Base-by-base conservation (phyloP, 1,140 invertebrate species). In the Pogonognathellus flavescens region DNA sequence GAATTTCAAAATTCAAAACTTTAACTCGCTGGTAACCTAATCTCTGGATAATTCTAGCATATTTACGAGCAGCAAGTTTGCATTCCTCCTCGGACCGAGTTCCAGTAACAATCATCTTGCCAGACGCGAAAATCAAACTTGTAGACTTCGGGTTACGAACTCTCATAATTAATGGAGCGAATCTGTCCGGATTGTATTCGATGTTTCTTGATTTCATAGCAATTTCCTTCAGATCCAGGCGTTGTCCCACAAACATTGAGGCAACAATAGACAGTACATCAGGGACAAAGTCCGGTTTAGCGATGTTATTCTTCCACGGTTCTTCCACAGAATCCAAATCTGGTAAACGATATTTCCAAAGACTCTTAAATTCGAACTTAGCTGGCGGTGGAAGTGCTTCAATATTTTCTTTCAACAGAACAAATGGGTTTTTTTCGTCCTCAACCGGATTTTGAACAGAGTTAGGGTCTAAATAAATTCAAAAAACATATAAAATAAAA, bases 51-150 rank as follows among this genome's bases (percentile, higher is more conserved):
- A 93, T 92, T 88, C 93, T 89, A 20, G 93, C 93, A 90, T 92
- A 93, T 89, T 93, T 93, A 84, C 92, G 89, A 8, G 91, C 92
- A 83, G 92, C 92, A 41, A 92, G 86, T 86, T 91, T 90, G 18
- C 92, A 92, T 70, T 90, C 89, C n/a, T 92, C 91, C 88, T 93
- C 92, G 89, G 91, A 93, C 89, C 93, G 93, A 8, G 93, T 93
- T 76, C 93, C 93, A 18, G 93, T 93, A 88, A 93, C 93, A 53
- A 93, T 93, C 92, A 93, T 93, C 89, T 93, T 93, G 4, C 93
- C 93, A 59, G 92, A 92, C 66, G 91, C 91, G 87, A 93, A 93
- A 20, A 93, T 93, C n/a, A 93, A 89, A 22, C 93, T 93, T 53
- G 93, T 93, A 41, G 93, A 93, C 83, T 93, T 88, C 0, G 93